Evolutionary conservation across 1,140 invertebrate genomes (phyloP).

Genomic region (Drosophila trapezifrons): DNA sequence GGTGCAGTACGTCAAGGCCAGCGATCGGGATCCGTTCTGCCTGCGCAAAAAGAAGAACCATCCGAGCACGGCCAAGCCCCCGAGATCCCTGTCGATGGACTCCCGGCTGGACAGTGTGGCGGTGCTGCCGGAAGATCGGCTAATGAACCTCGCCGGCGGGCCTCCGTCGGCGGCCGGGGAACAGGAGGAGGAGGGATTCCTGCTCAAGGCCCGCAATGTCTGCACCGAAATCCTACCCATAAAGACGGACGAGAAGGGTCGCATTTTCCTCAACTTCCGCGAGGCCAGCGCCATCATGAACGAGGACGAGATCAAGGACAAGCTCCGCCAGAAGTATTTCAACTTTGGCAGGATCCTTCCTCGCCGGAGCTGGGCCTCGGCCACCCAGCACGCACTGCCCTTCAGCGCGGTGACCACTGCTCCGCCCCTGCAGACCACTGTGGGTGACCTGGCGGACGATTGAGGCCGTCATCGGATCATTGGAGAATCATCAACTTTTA

Average conservation of each 20-base stretch:
- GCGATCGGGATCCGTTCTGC: conserved; percentile 88
- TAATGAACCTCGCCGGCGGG: conserved; percentile 21
- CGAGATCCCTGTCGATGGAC: conserved; percentile 76
- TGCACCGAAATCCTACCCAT: conserved; percentile 83
- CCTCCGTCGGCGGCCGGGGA: conserved; percentile 21
- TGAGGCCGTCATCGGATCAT: conserved; percentile 14
- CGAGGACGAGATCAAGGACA: conserved; percentile 83
- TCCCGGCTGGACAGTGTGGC: conserved; percentile 68
- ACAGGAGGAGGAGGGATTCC: conserved; percentile 71
- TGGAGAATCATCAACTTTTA: conserved; percentile 3
- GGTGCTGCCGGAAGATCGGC: conserved; percentile 46
- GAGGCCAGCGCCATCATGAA: conserved; percentile 83
- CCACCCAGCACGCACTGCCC: conserved; percentile 73
- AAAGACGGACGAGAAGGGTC: conserved; percentile 81
- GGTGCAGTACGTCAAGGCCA: conserved; percentile 89
- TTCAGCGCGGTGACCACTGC: conserved; percentile 63
- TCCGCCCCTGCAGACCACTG: conserved; percentile 36
- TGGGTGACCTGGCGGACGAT: conserved; percentile 75
- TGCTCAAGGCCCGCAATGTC: conserved; percentile 80
- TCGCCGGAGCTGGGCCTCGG: conserved; percentile 78
- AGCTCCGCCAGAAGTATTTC: conserved; percentile 79
- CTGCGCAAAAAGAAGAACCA: conserved; percentile 81
- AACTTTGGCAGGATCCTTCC: conserved; percentile 78
- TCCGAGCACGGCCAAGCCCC: conserved; percentile 45
- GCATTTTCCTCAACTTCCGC: conserved; percentile 81